Evolutionary conservation across 2,888 invertebrate genomes (phyloP).

Genomic region (Hydropsyche betteni): DNA sequence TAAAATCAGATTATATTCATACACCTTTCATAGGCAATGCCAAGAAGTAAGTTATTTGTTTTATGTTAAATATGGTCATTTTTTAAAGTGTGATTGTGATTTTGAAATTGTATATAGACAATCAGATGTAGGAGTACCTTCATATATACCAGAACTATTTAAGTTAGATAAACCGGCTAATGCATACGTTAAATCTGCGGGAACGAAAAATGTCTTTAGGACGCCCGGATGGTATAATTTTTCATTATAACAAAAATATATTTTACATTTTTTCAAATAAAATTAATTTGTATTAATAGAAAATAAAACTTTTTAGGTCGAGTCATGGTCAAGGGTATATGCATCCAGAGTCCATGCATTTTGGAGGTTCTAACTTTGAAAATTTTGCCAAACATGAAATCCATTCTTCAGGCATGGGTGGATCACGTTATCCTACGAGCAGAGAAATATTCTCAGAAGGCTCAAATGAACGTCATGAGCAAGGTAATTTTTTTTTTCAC

Average conservation of each 20-base stretch:
- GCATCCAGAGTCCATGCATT: background rate
- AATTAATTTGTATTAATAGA: background rate
- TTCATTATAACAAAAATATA: background rate
- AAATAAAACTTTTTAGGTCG: background rate
- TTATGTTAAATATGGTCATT: too few relatives aligned
- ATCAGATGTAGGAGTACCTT: constrained; percentile 46
- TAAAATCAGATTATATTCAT: too few relatives aligned
- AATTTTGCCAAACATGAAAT: background rate
- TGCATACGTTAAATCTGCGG: constrained; percentile 36
- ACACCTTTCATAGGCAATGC: too few relatives aligned
- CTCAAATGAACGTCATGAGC: too few relatives aligned
- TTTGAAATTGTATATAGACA: constrained; percentile 30
- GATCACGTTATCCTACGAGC: background rate
- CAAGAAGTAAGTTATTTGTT: too few relatives aligned
- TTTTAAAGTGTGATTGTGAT: background rate
- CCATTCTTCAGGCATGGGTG: background rate
- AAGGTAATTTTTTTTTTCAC: too few relatives aligned
- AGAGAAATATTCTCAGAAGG: too few relatives aligned
- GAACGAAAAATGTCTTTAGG: constrained; percentile 39
- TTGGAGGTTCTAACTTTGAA: background rate
- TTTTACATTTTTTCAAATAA: background rate
- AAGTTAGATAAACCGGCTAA: constrained; percentile 38
- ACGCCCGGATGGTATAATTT: background rate
- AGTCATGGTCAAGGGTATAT: background rate
- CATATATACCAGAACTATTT: constrained; percentile 40